These are phyloP conservation scores for Tanytarsus gracilentus DNA, from an alignment of 2,888 invertebrate genomes.

Conservation along the genomic window DNA sequence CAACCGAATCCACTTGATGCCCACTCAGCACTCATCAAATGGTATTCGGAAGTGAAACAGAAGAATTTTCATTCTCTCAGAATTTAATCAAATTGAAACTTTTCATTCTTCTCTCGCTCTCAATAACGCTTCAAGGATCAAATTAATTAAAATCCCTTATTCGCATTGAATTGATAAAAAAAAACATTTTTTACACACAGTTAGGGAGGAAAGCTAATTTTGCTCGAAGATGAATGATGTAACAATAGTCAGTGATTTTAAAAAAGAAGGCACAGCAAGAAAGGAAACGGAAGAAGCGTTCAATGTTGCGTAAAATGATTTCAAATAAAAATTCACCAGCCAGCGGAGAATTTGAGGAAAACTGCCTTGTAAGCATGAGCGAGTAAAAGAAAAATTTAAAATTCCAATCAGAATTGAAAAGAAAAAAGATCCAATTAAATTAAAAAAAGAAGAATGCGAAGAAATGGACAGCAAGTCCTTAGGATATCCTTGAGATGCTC, in stretches of 20 bases:
- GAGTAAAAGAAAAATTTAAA: not conserved
- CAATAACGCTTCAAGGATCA: constrained; percentile 20
- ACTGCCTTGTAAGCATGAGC: constrained; percentile 1
- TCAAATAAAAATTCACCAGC: too few species aligned
- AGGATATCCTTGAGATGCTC: too few species aligned
- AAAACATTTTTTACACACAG: not conserved
- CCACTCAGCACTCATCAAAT: too few species aligned
- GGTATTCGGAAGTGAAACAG: too few species aligned
- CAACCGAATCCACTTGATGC: too few species aligned
- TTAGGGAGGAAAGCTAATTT: constrained; percentile 2
- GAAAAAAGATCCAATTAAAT: constrained; percentile 5
- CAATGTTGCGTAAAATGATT: constrained; percentile 6
- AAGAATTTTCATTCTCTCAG: too few species aligned
- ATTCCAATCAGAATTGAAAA: constrained; percentile 8
- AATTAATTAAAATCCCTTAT: constrained; percentile 29
- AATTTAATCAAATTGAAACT: constrained; percentile 28
- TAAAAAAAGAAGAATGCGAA: not conserved
- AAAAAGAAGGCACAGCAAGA: not conserved
- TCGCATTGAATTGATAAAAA: too few species aligned
- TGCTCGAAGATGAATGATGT: not conserved
- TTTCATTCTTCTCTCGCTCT: not conserved
- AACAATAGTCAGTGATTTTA: not conserved
- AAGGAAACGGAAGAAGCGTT: not conserved
- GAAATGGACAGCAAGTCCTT: not conserved
- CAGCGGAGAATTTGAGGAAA: not conserved